These are phyloP conservation scores for Threskiornis aethiopicus DNA, from an alignment of 2,797 vertebrate species.

Conservation along the genomic window DNA sequence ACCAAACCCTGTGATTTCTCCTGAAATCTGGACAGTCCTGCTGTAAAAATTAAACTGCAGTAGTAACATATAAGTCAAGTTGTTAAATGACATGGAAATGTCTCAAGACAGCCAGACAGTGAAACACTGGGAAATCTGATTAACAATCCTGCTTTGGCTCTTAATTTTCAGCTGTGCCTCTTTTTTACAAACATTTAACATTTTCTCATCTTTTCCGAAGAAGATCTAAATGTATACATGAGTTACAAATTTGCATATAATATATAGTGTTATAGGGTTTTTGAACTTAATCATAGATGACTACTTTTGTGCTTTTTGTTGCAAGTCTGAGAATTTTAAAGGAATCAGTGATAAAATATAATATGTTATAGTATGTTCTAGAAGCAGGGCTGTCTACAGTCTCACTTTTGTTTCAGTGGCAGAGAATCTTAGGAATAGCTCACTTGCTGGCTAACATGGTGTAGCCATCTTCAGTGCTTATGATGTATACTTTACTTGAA, in stretches of 20 bases:
- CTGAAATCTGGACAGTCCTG: conserved; percentile 54
- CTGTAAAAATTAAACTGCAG: conserved; percentile 48
- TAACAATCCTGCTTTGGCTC: conserved; percentile 17
- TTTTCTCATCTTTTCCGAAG: neutral
- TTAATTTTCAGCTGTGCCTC: neutral
- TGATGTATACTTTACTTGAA: neutral
- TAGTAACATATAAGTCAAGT: conserved; percentile 37
- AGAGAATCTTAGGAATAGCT: neutral
- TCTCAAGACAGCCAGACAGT: conserved; percentile 55
- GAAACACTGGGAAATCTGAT: conserved; percentile 48
- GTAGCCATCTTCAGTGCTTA: neutral
- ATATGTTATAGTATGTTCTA: neutral
- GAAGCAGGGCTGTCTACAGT: conserved; percentile 16
- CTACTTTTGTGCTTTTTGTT: neutral
- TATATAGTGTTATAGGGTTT: neutral
- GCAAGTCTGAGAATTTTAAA: conserved; percentile 26
- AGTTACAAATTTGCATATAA: neutral
- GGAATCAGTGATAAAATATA: neutral
- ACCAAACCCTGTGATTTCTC: neutral
- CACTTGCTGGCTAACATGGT: neutral
- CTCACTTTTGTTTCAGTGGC: neutral
- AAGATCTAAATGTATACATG: neutral
- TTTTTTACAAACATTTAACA: neutral
- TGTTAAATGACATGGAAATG: conserved; percentile 58
- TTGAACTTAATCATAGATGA: neutral